Evolutionary conservation across 2,113 vertebrate genomes (phyloP), one percentile per base, ranked within the genome.

Genomic region (Gracilinanus agilis): DNA sequence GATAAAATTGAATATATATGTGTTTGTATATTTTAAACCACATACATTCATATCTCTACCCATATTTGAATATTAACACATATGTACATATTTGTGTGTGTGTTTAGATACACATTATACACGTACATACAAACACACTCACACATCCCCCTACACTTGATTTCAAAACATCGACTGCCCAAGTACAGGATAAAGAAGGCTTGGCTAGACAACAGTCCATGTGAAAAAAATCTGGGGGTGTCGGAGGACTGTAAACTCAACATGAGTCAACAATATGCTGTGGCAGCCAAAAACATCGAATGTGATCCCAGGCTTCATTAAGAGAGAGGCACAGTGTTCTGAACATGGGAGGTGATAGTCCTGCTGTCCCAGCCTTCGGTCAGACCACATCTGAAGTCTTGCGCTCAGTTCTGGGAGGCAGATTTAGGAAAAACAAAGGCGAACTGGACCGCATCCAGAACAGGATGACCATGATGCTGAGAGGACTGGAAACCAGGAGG

Each of bases 141-240:
- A 83, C 16, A 75, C 29, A 34, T 19, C 16, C n/a, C n/a, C 67
- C 40, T 83, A 40, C 2, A 83, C 67, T 83, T 83, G 19, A 19
- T 8, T 40, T 83, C 19, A 83, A 83, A 83, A 83, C n/a, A 23
- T n/a, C n/a, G 40, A n/a, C 67, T 83, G n/a, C 67, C 7, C 67
- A 40, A 83, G 16, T 23, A 83, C n/a, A 83, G 67, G 16, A 23
- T 83, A 83, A 83, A 83, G n/a, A 40, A 83, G 67, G 67, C 67
- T 40, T 40, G n/a, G 67, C 67, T 83, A 83, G 67, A 83, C 67
- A 83, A 19, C 67, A 83, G 67, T 40, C 40, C 67, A 40, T 83
- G n/a, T 83, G 67, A 83, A 40, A 83, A 49, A 83, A 83, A 83
- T 83, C 67, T 83, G 67, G 67, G 67, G 67, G 67, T 83, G 67